Percentiles rank a stretch among this genome's conserved stretches.
Conservation (phyloP, 2,113 vertebrate species). For the Podocnemis expansa region DNA sequence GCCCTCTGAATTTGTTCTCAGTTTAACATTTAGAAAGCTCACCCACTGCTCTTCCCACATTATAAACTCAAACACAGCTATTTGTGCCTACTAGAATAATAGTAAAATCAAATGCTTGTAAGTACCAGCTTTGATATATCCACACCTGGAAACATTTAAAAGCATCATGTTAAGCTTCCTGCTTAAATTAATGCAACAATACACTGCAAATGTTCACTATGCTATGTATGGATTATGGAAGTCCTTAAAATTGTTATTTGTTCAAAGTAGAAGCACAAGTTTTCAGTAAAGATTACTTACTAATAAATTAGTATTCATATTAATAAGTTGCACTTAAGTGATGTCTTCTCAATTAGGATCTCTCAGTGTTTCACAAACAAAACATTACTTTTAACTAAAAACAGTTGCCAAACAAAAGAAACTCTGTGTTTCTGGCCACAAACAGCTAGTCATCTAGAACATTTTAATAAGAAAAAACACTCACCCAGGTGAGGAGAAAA, state of each 20-base stretch:
- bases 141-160: background rate
- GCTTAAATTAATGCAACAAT: background rate
- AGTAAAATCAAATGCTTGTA: slow-evolving; percentile 18
- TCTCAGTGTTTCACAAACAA: background rate
- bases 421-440: too few species aligned
- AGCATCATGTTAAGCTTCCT: background rate
- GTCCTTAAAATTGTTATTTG: background rate
- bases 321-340: background rate
- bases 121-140: background rate
- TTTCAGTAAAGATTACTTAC: background rate
- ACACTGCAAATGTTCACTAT: background rate
- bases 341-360: background rate
- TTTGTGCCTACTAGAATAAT: slow-evolving; percentile 26
- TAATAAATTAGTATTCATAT: slow-evolving; percentile 24
- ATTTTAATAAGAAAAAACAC: background rate
- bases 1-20: slow-evolving; percentile 24
- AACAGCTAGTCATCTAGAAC: too few species aligned
- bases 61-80: slow-evolving; percentile 5
- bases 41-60: slow-evolving; percentile 6
- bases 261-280: background rate
- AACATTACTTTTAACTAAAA: background rate
- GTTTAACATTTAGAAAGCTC: background rate
- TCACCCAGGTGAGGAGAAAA: background rate
- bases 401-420: background rate
- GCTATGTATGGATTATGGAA: background rate